These are phyloP conservation scores for Oxycera nigricornis DNA, from an alignment of 2,888 invertebrate genomes.

Conservation along the genomic window DNA sequence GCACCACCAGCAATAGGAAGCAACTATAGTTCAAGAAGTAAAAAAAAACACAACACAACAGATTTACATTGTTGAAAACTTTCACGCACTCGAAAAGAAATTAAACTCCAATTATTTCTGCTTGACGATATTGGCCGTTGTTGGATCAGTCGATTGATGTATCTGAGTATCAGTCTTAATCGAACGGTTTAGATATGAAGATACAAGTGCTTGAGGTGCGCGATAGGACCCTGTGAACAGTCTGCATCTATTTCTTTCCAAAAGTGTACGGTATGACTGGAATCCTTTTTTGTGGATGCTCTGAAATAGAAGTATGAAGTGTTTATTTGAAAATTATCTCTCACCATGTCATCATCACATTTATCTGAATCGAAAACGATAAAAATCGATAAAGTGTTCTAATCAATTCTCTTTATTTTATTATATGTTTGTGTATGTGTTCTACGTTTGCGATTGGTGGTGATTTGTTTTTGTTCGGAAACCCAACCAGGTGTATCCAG, in stretches of 20 bases:
- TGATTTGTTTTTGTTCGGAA: background rate
- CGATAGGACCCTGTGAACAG: no score
- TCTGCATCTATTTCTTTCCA: background rate
- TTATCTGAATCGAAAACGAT: background rate
- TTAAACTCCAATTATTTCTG: conserved; percentile 12
- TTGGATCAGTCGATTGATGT: no score
- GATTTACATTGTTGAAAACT: conserved; percentile 23
- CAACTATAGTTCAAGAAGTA: no score
- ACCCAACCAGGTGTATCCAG: conserved; percentile 1
- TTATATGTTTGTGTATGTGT: conserved; percentile 1
- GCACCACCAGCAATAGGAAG: no score
- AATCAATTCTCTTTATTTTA: conserved; percentile 3
- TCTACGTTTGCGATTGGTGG: background rate
- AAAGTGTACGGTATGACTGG: background rate
- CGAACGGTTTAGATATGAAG: conserved; percentile 10
- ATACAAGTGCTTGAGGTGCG: background rate
- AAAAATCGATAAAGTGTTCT: conserved; percentile 3
- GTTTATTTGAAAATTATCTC: background rate
- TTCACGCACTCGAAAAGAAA: conserved; percentile 16
- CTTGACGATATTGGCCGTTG: background rate
- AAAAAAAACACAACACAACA: background rate
- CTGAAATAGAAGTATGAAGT: background rate
- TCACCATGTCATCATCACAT: background rate
- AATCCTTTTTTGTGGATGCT: background rate
- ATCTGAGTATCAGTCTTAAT: no score